Conservation (phyloP, 2,888 invertebrate species). For the Acrocera orbiculus region DNA sequence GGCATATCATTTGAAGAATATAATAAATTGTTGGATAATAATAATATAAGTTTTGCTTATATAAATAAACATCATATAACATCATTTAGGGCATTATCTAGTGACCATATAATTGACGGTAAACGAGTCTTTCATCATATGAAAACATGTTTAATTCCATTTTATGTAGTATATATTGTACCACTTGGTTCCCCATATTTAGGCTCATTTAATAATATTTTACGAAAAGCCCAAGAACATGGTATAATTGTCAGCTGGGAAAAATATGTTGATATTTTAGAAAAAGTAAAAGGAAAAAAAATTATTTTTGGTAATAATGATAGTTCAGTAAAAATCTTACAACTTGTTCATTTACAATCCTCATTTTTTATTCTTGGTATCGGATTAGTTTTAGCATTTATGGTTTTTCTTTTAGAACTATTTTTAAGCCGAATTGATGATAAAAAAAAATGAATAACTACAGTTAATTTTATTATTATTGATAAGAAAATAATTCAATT, state of each 20-base stretch:
- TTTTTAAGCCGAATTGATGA: too few relatives aligned
- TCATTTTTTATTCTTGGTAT: slow-evolving; percentile 22
- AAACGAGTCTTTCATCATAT: slow-evolving; percentile 35
- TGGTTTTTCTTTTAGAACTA: slow-evolving; percentile 7
- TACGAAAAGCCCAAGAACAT: slow-evolving; percentile 33
- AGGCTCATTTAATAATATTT: slow-evolving; percentile 31
- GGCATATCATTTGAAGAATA: neutral
- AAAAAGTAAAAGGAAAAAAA: too few relatives aligned
- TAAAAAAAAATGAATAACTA: too few relatives aligned
- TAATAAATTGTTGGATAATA: slow-evolving; percentile 15
- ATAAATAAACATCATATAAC: slow-evolving; percentile 34
- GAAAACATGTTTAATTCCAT: slow-evolving; percentile 37
- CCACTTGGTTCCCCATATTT: slow-evolving; percentile 41
- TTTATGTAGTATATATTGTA: slow-evolving; percentile 37
- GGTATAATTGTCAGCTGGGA: slow-evolving; percentile 34
- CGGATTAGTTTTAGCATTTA: slow-evolving; percentile 17
- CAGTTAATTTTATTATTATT: too few relatives aligned
- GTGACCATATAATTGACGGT: slow-evolving; percentile 23
- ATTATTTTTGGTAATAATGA: too few relatives aligned
- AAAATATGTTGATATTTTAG: slow-evolving; percentile 14
- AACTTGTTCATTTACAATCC: slow-evolving; percentile 22
- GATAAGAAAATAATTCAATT: too few relatives aligned
- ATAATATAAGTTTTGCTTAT: slow-evolving; percentile 33
- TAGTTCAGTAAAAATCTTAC: too few relatives aligned
- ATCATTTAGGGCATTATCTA: slow-evolving; percentile 17